phyloP scores from a whole-genome alignment of 2,113 vertebrate species.

The Tachuris rubrigastra region DNA sequence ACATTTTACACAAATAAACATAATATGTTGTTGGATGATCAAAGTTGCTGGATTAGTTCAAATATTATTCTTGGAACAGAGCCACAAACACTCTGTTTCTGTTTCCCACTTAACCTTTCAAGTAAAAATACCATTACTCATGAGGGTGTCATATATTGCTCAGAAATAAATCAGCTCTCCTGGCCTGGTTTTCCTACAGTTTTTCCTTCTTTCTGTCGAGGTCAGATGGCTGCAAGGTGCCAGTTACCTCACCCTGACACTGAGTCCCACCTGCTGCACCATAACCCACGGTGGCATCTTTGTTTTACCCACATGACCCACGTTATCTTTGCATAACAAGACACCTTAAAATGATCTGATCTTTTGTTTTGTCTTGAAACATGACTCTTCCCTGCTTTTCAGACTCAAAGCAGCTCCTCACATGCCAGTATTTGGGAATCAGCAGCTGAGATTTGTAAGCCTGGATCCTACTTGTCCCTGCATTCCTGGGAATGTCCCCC shows the following conservation, averaged over 20 bases:
- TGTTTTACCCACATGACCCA: not conserved
- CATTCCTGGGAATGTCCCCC: not conserved
- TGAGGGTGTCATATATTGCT: not conserved
- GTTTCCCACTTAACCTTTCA: not conserved
- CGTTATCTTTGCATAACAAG: not conserved
- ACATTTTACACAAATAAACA: not conserved
- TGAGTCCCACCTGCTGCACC: not conserved
- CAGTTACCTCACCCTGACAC: rapidly evolving
- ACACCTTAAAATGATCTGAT: not conserved
- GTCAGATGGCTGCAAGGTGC: rapidly evolving
- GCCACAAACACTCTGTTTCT: not conserved
- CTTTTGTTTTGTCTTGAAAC: not conserved
- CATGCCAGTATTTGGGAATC: rapidly evolving
- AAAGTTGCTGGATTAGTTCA: not conserved
- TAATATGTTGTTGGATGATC: not conserved
- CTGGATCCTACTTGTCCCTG: not conserved
- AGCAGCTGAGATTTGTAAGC: not conserved
- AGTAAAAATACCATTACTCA: not conserved
- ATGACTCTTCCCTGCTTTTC: not conserved
- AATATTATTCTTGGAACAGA: constrained; percentile 2
- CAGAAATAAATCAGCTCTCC: not conserved
- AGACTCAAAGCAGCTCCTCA: not conserved
- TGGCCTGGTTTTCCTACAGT: not conserved
- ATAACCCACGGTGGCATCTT: rapidly evolving
- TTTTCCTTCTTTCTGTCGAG: not conserved